phyloP scores from a whole-genome alignment of 2,888 invertebrate species.

The Drosophila rellima region DNA sequence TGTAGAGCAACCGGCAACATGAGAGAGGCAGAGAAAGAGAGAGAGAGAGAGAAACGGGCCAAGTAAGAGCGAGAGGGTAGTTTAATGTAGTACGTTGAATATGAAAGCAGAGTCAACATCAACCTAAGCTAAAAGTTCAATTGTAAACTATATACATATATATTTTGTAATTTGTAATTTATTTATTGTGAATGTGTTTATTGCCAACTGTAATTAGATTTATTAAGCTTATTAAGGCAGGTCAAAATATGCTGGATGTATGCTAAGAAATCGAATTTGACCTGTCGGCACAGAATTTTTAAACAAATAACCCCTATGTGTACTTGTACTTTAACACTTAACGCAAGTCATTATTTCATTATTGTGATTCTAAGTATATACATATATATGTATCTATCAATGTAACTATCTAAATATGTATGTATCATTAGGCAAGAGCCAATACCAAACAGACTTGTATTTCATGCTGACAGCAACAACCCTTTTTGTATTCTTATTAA shows the following conservation, averaged over 20 bases:
- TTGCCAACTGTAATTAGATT: slow-evolving; percentile 53
- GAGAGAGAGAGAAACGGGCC: neutral
- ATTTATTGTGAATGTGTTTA: slow-evolving; percentile 58
- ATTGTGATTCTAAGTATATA: slow-evolving; percentile 62
- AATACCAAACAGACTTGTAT: slow-evolving; percentile 28
- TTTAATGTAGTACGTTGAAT: slow-evolving; percentile 5
- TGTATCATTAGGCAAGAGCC: slow-evolving; percentile 19
- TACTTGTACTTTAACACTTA: slow-evolving; percentile 49
- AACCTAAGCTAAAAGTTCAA: slow-evolving; percentile 54
- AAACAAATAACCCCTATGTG: slow-evolving; percentile 43
- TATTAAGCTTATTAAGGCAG: slow-evolving; percentile 43
- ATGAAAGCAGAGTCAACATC: slow-evolving; percentile 17
- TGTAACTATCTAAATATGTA: slow-evolving; percentile 8
- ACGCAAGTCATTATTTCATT: slow-evolving; percentile 72
- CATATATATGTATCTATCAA: neutral
- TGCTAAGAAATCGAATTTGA: slow-evolving; percentile 6
- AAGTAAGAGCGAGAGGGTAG: neutral
- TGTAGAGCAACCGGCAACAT: slow-evolving; percentile 14
- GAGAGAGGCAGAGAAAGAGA: slow-evolving; percentile 1
- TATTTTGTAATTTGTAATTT: slow-evolving; percentile 44
- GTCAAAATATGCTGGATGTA: neutral
- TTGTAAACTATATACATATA: slow-evolving; percentile 54
- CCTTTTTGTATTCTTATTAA: slow-evolving; percentile 5
- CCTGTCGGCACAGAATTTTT: slow-evolving; percentile 33
- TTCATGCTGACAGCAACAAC: slow-evolving; percentile 14